These are phyloP conservation scores for Aphaenogaster ashmeadi DNA, from an alignment of 1,140 invertebrate genomes.

Conservation along the genomic window DNA sequence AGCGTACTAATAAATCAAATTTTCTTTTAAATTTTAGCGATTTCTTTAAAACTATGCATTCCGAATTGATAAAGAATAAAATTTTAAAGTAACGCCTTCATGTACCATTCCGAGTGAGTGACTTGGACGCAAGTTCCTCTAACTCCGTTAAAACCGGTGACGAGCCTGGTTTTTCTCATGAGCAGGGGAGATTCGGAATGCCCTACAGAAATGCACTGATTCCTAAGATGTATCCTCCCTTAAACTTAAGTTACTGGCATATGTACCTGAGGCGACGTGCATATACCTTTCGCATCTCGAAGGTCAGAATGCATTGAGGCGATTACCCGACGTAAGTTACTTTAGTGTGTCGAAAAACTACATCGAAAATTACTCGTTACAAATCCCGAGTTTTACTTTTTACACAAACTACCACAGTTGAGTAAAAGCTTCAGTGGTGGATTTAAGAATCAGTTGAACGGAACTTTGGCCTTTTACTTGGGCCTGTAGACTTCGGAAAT, in stretches of 20 bases:
- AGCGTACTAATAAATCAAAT: neutral
- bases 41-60: neutral
- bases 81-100: conserved; percentile 49
- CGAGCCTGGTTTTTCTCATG: conserved; percentile 59
- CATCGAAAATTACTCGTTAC: conserved; percentile 73
- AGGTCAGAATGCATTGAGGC: conserved; percentile 70
- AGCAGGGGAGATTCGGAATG: conserved; percentile 76
- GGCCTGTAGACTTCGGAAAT: neutral
- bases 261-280: conserved; percentile 66
- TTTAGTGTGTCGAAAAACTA: conserved; percentile 78
- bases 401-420: conserved; percentile 66
- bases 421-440: conserved; percentile 57
- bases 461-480: neutral
- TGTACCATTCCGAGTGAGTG: conserved; percentile 16
- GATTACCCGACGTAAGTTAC: conserved; percentile 77
- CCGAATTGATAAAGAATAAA: neutral
- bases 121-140: conserved; percentile 26
- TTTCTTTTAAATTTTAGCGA: neutral
- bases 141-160: conserved; percentile 21
- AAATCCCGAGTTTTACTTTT: conserved; percentile 59
- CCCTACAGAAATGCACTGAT: conserved; percentile 79
- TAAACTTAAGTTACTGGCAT: conserved; percentile 71
- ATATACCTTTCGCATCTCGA: conserved; percentile 63
- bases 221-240: conserved; percentile 69
- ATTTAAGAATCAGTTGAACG: conserved; percentile 35